Evolutionary conservation across 2,888 invertebrate species (phyloP).

Genomic region (Dimorphilus gyrociliatus): DNA sequence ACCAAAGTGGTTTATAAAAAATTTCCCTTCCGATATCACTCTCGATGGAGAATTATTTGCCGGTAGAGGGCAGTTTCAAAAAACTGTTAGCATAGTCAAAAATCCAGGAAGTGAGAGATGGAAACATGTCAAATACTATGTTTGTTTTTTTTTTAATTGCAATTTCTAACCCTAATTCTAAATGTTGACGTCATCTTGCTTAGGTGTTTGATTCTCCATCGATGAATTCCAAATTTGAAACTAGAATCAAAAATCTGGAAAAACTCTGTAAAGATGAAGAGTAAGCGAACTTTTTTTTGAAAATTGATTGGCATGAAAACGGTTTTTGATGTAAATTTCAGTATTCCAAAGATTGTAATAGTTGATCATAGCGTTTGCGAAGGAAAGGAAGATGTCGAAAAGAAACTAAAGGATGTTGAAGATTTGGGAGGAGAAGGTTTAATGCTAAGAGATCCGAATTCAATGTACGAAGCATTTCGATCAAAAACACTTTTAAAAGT

Average conservation of each 20-base stretch:
- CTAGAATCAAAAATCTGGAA: constrained; percentile 18
- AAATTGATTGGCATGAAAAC: no score
- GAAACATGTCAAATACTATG: constrained; percentile 24
- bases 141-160: constrained; percentile 14
- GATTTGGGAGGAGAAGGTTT: constrained; percentile 27
- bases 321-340: constrained; percentile 8
- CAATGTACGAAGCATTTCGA: constrained; percentile 21
- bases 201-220: constrained; percentile 30
- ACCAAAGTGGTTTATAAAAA: constrained; percentile 26
- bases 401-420: constrained; percentile 21
- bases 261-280: no score
- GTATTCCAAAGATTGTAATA: constrained; percentile 19
- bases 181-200: constrained; percentile 2
- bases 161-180: not conserved
- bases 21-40: constrained; percentile 23
- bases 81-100: constrained; percentile 29
- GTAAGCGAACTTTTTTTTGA: no score
- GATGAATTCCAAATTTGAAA: constrained; percentile 23
- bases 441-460: constrained; percentile 29
- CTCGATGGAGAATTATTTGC: constrained; percentile 31
- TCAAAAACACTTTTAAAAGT: constrained; percentile 27
- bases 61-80: constrained; percentile 27
- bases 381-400: constrained; percentile 18
- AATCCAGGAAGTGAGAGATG: constrained; percentile 20
- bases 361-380: constrained; percentile 22